A percentile compares a stretch with the other conserved stretches of the same genome.
These are phyloP conservation scores for Pentalonia nigronervosa DNA, from an alignment of 1,140 invertebrate genomes.

Conservation along the genomic window DNA sequence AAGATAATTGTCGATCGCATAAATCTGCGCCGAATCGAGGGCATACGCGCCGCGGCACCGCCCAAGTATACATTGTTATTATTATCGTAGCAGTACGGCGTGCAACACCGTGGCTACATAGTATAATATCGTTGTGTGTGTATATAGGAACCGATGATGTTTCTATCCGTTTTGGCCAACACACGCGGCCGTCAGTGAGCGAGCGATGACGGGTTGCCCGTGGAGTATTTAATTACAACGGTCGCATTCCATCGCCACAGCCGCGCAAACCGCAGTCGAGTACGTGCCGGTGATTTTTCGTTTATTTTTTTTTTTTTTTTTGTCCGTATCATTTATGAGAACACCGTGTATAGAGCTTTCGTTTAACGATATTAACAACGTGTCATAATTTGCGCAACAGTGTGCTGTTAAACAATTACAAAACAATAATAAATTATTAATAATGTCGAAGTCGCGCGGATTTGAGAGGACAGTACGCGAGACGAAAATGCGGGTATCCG, in stretches of 20 bases:
- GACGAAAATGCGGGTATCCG: background rate
- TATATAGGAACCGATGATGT: background rate
- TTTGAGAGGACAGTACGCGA: background rate
- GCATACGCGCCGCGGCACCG: background rate
- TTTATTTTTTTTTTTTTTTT: background rate
- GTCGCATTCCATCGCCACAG: background rate
- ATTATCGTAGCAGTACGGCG: background rate
- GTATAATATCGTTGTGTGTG: too few species aligned
- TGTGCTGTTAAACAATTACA: background rate
- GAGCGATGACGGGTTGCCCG: background rate
- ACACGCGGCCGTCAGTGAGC: background rate
- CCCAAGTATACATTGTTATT: background rate
- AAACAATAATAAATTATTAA: background rate
- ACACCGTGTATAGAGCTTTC: background rate
- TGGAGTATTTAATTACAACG: slow-evolving; percentile 20
- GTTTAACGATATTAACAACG: background rate
- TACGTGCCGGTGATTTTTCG: background rate
- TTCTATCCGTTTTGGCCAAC: background rate
- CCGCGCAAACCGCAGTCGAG: background rate
- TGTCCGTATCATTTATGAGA: background rate
- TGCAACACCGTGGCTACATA: background rate
- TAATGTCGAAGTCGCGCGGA: background rate
- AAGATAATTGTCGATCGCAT: too few species aligned
- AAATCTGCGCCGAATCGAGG: too few species aligned
- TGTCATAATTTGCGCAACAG: background rate